Conservation (phyloP, 2,888 invertebrate genomes). For the Leptinotarsa haldemani region DNA sequence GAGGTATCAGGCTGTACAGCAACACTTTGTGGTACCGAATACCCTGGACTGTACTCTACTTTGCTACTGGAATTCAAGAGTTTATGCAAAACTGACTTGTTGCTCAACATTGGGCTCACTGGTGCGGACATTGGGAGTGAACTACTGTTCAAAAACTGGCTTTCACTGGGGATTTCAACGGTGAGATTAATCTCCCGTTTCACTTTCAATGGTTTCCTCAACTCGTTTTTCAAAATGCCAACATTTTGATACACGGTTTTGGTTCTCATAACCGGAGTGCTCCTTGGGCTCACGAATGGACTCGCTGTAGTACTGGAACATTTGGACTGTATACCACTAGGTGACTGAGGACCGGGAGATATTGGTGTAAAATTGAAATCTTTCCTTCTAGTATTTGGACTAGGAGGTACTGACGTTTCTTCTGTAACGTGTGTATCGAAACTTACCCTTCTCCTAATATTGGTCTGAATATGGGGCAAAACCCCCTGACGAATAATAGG, state of each 20-base stretch:
- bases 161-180: slow-evolving; percentile 51
- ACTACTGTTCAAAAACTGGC: slow-evolving; percentile 55
- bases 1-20: slow-evolving; percentile 54
- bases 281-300: slow-evolving; percentile 85
- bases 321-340: slow-evolving; percentile 69
- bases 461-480: slow-evolving; percentile 37
- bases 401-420: slow-evolving; percentile 72
- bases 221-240: slow-evolving; percentile 52
- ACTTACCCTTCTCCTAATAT: slow-evolving; percentile 68
- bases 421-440: slow-evolving; percentile 68
- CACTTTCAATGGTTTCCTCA: slow-evolving; percentile 51
- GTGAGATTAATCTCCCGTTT: slow-evolving; percentile 60
- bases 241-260: slow-evolving; percentile 71
- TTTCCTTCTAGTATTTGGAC: slow-evolving; percentile 81
- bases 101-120: slow-evolving; percentile 71
- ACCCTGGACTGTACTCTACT: slow-evolving; percentile 68
- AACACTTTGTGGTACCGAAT: slow-evolving; percentile 49
- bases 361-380: slow-evolving; percentile 90
- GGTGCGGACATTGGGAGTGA: slow-evolving; percentile 76
- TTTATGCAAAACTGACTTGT: slow-evolving; percentile 63
- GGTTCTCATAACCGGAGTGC: slow-evolving; percentile 76
- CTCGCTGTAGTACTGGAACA: slow-evolving; percentile 78
- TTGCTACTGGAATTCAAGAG: slow-evolving; percentile 67
- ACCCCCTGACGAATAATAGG: slow-evolving; percentile 36
- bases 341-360: slow-evolving; percentile 81